Percentiles rank a stretch among this genome's conserved stretches.
Conservation (phyloP, 2,797 vertebrate species). For the Pantherophis alleghaniensis region DNA sequence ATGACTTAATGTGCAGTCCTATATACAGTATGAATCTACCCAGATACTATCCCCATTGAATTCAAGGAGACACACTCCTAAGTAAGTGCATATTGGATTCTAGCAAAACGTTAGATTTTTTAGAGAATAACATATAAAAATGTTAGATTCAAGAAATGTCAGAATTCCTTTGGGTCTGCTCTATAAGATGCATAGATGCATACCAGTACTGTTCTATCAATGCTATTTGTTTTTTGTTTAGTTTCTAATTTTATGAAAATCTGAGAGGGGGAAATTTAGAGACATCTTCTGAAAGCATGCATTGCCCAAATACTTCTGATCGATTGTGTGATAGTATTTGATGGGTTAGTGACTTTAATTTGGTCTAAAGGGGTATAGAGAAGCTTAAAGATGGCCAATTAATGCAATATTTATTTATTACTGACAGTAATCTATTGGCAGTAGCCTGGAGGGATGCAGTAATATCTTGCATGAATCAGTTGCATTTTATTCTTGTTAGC, state of each 20-base stretch:
- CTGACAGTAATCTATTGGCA: background rate
- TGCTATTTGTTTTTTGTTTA: background rate
- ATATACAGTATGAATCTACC: background rate
- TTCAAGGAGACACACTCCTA: background rate
- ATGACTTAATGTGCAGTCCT: background rate
- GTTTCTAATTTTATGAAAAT: background rate
- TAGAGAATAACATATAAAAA: background rate
- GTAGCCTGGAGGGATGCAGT: background rate
- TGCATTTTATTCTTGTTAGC: background rate
- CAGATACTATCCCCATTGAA: background rate
- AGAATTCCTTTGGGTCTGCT: background rate
- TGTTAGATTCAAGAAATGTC: background rate
- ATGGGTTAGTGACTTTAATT: background rate
- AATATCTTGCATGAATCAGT: background rate
- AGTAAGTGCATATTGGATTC: background rate
- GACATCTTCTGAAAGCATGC: background rate
- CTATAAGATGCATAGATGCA: background rate
- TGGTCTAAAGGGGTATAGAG: background rate
- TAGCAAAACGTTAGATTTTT: background rate
- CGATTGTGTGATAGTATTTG: background rate
- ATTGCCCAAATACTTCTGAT: background rate
- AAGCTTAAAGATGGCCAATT: background rate
- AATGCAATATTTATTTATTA: background rate
- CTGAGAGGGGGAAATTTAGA: background rate
- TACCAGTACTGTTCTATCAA: background rate